A percentile compares a stretch with the other conserved stretches of the same genome.
Conservation (phyloP, 2,888 invertebrate species). For the Callosobruchus maculatus region DNA sequence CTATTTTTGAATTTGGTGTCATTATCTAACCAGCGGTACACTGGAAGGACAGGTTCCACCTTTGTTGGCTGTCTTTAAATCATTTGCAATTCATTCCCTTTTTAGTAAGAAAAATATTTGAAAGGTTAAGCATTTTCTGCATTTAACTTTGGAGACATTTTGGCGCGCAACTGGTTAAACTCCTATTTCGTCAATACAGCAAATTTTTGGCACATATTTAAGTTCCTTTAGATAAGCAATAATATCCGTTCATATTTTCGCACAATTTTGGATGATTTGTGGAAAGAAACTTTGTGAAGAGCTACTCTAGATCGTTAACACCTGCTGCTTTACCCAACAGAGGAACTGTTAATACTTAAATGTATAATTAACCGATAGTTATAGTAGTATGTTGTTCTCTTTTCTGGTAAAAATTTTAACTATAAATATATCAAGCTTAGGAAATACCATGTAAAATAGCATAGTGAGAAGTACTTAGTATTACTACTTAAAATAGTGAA, state of each 20-base stretch:
- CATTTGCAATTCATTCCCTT: too few species aligned
- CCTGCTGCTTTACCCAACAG: neutral
- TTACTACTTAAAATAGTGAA: neutral
- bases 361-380: neutral
- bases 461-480: neutral
- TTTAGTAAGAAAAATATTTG: too few species aligned
- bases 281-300: neutral
- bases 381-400: neutral
- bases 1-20: too few species aligned
- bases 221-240: neutral
- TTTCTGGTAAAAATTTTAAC: neutral
- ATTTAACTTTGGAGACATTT: too few species aligned
- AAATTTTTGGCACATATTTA: too few species aligned
- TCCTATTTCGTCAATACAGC: too few species aligned
- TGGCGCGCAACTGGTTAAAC: too few species aligned
- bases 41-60: too few species aligned
- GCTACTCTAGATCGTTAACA: neutral
- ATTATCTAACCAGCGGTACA: too few species aligned
- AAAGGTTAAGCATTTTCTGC: too few species aligned
- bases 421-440: neutral
- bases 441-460: neutral
- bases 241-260: neutral
- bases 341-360: neutral
- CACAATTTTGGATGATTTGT: neutral
- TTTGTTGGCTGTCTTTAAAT: too few species aligned